A percentile compares a stretch with the other conserved stretches of the same genome.
Conservation (phyloP, 92 coral and sea anemone species). For the Umimayanthus chanpuru region DNA sequence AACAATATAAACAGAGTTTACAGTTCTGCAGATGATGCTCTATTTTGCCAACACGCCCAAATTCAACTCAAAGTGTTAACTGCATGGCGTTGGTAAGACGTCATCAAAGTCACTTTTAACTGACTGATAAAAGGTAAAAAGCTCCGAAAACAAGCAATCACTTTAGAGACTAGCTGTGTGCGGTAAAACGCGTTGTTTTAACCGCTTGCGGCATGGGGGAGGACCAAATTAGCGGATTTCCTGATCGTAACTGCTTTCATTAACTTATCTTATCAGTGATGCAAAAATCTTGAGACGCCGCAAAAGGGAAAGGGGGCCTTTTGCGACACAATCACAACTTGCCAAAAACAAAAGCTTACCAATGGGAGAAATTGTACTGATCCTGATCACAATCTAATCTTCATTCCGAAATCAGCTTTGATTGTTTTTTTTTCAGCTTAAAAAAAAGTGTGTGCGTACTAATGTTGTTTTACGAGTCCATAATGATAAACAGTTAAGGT, state of each 20-base stretch:
- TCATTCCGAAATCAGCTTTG: too few relatives aligned
- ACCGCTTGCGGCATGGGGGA: not conserved
- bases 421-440: too few relatives aligned
- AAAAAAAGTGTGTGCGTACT: too few relatives aligned
- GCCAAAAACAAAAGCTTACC: too few relatives aligned
- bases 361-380: too few relatives aligned
- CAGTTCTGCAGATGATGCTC: not conserved
- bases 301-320: not conserved
- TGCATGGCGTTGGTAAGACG: not conserved
- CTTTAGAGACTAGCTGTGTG: not conserved
- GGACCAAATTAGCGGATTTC: conserved; percentile 20
- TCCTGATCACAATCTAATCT: too few relatives aligned
- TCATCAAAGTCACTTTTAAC: not conserved
- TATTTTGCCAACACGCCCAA: not conserved
- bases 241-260: conserved; percentile 11
- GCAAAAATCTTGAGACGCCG: not conserved
- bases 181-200: not conserved
- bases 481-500: too few relatives aligned
- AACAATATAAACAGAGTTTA: not conserved
- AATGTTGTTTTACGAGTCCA: too few relatives aligned
- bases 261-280: conserved; percentile 6
- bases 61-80: not conserved
- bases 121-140: not conserved
- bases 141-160: not conserved
- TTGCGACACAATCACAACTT: too few relatives aligned